Evolutionary conservation across 2,888 invertebrate genomes (phyloP), one percentile per base, ranked within the genome.

Genomic region (Rhopalosiphum nymphaeae): DNA sequence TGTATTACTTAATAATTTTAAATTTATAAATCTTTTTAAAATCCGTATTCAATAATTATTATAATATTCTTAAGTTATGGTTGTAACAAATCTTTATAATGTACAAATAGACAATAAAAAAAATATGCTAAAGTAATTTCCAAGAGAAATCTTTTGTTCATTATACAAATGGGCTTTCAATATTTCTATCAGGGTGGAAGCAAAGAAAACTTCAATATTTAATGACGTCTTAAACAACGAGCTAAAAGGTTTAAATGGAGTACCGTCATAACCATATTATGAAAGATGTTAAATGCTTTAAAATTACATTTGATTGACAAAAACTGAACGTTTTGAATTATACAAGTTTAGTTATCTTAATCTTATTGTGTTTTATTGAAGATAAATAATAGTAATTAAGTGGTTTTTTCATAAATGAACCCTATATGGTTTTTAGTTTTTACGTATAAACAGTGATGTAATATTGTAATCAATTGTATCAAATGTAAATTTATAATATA

Each of bases 191-290:
- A n/a, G 13, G 25, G n/a, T 21, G 9, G 44, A n/a, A 1, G 11
- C 5, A n/a, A 44, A 25, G 11, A 57, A 57, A 61, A 11, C 46
- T 46, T 57, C 46, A 57, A 56, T 56, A 21, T 91, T 85, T 85
- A 56, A 91, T 44, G 44, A 57, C n/a, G 85, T 57, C 57, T 56
- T 91, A 36, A 86, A 46, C 86, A 91, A 91, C 16, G 46, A 25
- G 25, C n/a, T 56, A 42, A 57, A 91, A 91, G 3, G n/a, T 86
- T 57, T 57, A n/a, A 85, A 91, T n/a, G 44, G 21, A 85, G n/a
- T 57, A 85, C 84, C 10, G 4, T 46, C 29, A 57, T 13, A 86
- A 61, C 44, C n/a, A n/a, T 91, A 57, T 57, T 44, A n/a, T 11
- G n/a, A 46, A 57, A 91, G n/a, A 42, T 25, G 25, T 49, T 90